These are phyloP conservation scores for Bolborhynchus lineola DNA, from an alignment of 2,113 vertebrate species.

Conservation along the genomic window DNA sequence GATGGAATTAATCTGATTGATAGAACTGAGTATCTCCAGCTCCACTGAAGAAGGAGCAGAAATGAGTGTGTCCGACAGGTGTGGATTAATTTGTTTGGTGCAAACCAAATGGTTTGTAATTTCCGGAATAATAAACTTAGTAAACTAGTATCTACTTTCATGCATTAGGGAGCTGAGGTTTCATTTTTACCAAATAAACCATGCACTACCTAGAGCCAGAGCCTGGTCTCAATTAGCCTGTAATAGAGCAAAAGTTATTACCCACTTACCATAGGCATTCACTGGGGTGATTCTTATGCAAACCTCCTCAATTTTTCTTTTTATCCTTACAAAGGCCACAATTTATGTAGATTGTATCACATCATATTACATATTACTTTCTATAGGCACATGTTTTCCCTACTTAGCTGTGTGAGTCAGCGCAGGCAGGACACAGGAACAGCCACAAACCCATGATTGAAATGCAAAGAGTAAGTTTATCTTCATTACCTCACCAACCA, in stretches of 20 bases:
- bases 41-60: constrained; percentile 75
- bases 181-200: not conserved
- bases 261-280: not conserved
- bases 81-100: not conserved
- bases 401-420: not conserved
- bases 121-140: not conserved
- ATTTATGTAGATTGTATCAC: not conserved
- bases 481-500: rapidly evolving
- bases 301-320: rapidly evolving
- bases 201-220: not conserved
- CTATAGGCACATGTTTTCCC: not conserved
- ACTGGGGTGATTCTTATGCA: not conserved
- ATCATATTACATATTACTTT: not conserved
- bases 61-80: constrained; percentile 79
- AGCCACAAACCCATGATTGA: not conserved
- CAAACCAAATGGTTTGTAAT: not conserved
- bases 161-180: not conserved
- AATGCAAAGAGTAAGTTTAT: not conserved
- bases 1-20: constrained; percentile 74
- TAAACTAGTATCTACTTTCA: not conserved
- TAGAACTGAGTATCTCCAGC: constrained; percentile 66
- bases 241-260: not conserved
- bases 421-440: not conserved
- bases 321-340: not conserved
- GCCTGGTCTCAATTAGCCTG: not conserved